Evolutionary conservation across 2,888 invertebrate species (phyloP).

Genomic region (Philereme vetulata): DNA sequence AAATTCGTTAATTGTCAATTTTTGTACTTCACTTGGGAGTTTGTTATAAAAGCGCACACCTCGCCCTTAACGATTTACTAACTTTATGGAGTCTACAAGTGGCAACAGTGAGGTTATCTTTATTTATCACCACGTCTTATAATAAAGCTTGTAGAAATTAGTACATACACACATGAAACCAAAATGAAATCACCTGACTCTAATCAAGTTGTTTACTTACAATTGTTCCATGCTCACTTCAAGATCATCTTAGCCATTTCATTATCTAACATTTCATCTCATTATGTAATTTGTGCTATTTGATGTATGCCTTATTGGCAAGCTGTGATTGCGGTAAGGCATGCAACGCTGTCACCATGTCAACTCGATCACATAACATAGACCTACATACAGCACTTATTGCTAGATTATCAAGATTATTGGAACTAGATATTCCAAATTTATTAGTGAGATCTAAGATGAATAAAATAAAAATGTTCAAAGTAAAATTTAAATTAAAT

Average conservation of each 20-base stretch:
- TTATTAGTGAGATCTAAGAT: no score
- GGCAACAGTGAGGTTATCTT: no score
- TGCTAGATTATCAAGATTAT: neutral
- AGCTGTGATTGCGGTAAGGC: conserved; percentile 5
- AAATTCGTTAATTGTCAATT: no score
- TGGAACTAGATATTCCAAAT: no score
- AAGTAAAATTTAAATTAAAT: no score
- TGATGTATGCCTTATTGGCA: conserved; percentile 2
- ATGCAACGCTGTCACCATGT: conserved; percentile 16
- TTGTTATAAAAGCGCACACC: no score
- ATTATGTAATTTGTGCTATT: conserved; percentile 7
- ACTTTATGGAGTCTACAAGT: no score
- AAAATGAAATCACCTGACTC: neutral
- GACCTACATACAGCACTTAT: neutral
- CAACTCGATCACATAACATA: conserved; percentile 11
- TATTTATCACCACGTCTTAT: no score
- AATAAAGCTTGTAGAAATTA: no score
- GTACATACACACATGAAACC: neutral
- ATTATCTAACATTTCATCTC: neutral
- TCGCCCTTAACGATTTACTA: no score
- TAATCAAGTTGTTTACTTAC: neutral
- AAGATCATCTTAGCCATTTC: neutral
- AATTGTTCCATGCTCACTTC: neutral
- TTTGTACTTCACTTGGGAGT: no score
- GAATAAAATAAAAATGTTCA: no score